Evolutionary conservation across 2,797 vertebrate species (phyloP), one percentile per base, ranked within the genome.

Genomic region (Coregonus suidteri): DNA sequence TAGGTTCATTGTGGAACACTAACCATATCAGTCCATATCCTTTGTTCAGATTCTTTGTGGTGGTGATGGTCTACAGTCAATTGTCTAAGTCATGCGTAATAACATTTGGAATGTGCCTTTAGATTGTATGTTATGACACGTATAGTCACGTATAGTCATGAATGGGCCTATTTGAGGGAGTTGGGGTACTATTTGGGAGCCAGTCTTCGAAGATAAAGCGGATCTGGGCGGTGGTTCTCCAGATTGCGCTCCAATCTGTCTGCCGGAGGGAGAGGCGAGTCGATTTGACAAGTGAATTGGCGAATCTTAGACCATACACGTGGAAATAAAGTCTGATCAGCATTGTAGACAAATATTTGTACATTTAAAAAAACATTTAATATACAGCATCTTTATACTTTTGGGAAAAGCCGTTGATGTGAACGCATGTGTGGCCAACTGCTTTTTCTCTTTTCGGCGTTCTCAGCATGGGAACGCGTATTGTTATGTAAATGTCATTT

Each of bases 171-270:
- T 65, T 25, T 62, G 25, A 5, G n/a, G 76, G 25, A 9, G 53
- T 64, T 78, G 59, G 71, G 73, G 64, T 78, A 77, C 66, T 81
- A 73, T 84, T 82, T 79, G 31, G 1, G 78, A 70, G 18, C 1
- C 4, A 72, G 9, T 64, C 81, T 75, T 37, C 65, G 78, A 77
- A 71, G 81, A 74, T 41, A 75, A 80, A 66, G 66, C 68, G 31
- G 56, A 78, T 85, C 85, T 88, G 93, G 94, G 94, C 93, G 93
- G 93, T 93, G 93, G 93, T 94, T 91, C 84, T 77, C 56, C 71
- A 78, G 66, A 79, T 73, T 83, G 82, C 82, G 75, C 77, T 82
- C 76, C 54, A n/a, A 37, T 13, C 66, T 47, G 14, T 9, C 37
- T 18, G 47, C 41, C 51, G 65, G 68, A 47, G 83, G 64, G 81